A percentile compares a stretch with the other conserved stretches of the same genome.
Conservation (phyloP, 2,113 vertebrate genomes). For the Acrocephalus arundinaceus region DNA sequence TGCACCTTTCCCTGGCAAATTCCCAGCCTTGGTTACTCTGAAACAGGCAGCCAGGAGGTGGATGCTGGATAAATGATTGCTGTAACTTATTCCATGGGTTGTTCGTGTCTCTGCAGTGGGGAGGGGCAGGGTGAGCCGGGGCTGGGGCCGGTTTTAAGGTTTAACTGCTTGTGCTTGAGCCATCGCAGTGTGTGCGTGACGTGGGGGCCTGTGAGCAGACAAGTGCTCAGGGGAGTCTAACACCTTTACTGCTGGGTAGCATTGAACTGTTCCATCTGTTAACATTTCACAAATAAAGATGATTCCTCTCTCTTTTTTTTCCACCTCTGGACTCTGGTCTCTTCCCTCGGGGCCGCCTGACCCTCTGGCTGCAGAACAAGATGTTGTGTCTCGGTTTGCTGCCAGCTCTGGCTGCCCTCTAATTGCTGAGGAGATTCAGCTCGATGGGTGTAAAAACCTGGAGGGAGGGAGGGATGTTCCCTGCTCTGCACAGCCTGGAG, state of each 20-base stretch:
- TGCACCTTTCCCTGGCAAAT: not conserved
- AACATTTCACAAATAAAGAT: constrained; percentile 64
- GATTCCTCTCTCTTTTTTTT: constrained; percentile 38
- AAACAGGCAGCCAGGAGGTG: not conserved
- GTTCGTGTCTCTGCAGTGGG: not conserved
- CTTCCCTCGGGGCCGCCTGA: not conserved
- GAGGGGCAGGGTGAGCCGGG: not conserved
- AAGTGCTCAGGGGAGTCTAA: not conserved
- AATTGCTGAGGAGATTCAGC: not conserved
- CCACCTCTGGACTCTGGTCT: not conserved
- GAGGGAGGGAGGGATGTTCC: not conserved
- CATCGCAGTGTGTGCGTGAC: not conserved
- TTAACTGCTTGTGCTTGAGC: not conserved
- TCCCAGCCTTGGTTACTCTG: not conserved
- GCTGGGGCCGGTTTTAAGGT: not conserved
- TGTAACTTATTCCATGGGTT: not conserved
- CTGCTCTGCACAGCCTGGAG: not conserved
- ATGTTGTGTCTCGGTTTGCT: not conserved
- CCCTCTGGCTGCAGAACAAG: not conserved
- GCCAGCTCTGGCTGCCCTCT: not conserved
- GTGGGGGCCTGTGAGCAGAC: not conserved
- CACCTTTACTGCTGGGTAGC: constrained; percentile 1
- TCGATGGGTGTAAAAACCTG: not conserved
- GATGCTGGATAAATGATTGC: not conserved
- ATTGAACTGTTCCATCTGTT: constrained; percentile 35